phyloP scores from a whole-genome alignment of 1,140 invertebrate species.

The Anoplophora glabripennis region DNA sequence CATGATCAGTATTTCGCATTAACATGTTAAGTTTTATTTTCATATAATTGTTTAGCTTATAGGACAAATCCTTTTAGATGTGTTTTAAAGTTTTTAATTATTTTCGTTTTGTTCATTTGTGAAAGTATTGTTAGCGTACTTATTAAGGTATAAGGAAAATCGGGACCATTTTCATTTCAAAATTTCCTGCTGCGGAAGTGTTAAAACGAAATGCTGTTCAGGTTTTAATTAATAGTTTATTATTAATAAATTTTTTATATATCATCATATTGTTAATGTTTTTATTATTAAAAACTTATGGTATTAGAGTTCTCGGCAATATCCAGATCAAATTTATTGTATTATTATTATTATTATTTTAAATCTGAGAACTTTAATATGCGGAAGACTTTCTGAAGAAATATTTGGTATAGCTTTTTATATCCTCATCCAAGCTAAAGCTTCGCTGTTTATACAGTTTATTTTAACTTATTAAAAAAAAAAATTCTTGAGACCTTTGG shows the following conservation, averaged over 20 bases:
- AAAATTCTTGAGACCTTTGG: no score
- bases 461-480: no score
- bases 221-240: conserved; percentile 12
- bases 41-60: conserved; percentile 8
- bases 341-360: background rate
- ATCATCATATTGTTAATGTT: conserved; percentile 23
- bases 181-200: background rate
- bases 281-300: background rate
- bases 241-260: conserved; percentile 22
- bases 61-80: conserved; percentile 18
- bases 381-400: no score
- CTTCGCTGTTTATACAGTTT: no score
- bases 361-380: no score
- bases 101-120: conserved; percentile 9
- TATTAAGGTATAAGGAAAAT: conserved; percentile 15
- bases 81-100: conserved; percentile 2
- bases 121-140: conserved; percentile 26
- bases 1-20: conserved; percentile 33
- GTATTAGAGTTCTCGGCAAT: conserved; percentile 4
- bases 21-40: conserved; percentile 10
- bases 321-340: background rate
- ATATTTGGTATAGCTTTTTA: no score
- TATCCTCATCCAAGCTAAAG: no score
- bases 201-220: conserved; percentile 31
- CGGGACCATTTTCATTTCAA: conserved; percentile 26